A percentile compares a stretch with the other conserved stretches of the same genome.
Evolutionary conservation across 2,888 invertebrate species (phyloP).

Genomic region (Lasiommata megera): DNA sequence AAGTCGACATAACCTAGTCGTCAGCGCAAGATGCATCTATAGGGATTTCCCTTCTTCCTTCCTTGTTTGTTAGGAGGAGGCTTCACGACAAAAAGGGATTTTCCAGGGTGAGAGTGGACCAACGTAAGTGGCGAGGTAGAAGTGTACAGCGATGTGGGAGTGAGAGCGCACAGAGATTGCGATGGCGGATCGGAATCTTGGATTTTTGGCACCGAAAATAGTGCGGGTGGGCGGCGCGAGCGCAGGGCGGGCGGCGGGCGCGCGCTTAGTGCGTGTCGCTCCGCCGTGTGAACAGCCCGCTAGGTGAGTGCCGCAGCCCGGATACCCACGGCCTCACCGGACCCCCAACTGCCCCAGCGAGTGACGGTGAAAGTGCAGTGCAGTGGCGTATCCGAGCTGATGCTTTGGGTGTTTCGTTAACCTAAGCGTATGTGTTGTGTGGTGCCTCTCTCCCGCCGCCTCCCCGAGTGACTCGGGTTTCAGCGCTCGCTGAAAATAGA

Average conservation of each 20-base stretch:
- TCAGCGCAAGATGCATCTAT: too few relatives aligned
- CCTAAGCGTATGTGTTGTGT: conserved; percentile 27
- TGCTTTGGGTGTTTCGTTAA: conserved; percentile 46
- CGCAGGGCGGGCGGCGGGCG: conserved; percentile 66
- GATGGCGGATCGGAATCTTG: conserved; percentile 69
- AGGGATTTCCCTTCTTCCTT: too few relatives aligned
- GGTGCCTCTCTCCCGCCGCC: conserved; percentile 16
- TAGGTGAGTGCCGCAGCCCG: conserved; percentile 63
- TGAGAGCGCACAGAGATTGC: conserved; percentile 52
- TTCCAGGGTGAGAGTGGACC: too few relatives aligned
- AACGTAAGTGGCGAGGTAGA: conserved; percentile 23
- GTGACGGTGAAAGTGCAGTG: conserved; percentile 39
- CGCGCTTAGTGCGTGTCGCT: conserved; percentile 80
- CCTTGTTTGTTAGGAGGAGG: too few relatives aligned
- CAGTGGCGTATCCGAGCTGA: conserved; percentile 56
- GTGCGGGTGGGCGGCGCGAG: conserved; percentile 67
- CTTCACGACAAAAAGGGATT: too few relatives aligned
- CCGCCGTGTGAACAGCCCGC: conserved; percentile 80
- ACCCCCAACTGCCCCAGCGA: conserved; percentile 26
- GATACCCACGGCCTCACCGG: conserved; percentile 33
- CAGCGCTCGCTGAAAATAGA: conserved; percentile 79
- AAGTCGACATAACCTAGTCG: too few relatives aligned
- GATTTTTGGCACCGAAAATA: conserved; percentile 81
- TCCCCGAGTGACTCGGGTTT: conserved; percentile 69
- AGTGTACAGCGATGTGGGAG: conserved; percentile 49